These are phyloP conservation scores for Australoheros scitulus DNA, from an alignment of 2,113 vertebrate genomes.

Conservation along the genomic window DNA sequence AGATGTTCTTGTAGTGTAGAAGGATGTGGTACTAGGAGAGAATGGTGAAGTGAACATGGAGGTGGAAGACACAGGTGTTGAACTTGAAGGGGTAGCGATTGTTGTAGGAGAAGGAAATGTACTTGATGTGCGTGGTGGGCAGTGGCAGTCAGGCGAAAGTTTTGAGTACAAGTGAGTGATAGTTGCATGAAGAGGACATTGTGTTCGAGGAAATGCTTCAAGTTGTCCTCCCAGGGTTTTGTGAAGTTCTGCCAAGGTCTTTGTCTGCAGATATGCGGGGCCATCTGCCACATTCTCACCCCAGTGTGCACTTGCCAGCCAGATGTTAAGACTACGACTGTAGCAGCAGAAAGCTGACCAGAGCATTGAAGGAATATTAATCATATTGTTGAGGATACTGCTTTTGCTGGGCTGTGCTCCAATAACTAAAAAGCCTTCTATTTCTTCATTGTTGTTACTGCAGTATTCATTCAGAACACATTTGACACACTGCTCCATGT, in stretches of 20 bases:
- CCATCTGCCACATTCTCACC: rapidly evolving
- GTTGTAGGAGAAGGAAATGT: too few species aligned
- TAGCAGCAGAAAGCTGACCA: constrained; percentile 16
- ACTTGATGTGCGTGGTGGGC: too few species aligned
- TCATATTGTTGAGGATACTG: rapidly evolving
- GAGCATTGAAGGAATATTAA: constrained; percentile 10
- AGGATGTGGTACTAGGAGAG: too few species aligned
- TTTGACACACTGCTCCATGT: background rate
- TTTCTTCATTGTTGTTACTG: background rate
- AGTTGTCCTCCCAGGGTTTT: background rate
- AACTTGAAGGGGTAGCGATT: too few species aligned
- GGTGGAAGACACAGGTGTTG: too few species aligned
- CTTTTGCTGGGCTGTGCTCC: background rate
- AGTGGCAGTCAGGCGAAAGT: too few species aligned
- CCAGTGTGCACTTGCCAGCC: constrained; percentile 15
- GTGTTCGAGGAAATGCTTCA: background rate
- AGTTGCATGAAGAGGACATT: too few species aligned
- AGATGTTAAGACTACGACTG: background rate
- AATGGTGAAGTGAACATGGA: too few species aligned
- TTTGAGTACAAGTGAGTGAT: too few species aligned
- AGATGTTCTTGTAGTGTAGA: too few species aligned
- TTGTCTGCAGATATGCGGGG: background rate
- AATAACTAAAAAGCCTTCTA: background rate
- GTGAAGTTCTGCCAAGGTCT: background rate
- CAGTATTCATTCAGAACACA: background rate